Evolutionary conservation across 2,113 vertebrate species (phyloP), one percentile per base, ranked within the genome.

Genomic region (Anolis carolinensis): DNA sequence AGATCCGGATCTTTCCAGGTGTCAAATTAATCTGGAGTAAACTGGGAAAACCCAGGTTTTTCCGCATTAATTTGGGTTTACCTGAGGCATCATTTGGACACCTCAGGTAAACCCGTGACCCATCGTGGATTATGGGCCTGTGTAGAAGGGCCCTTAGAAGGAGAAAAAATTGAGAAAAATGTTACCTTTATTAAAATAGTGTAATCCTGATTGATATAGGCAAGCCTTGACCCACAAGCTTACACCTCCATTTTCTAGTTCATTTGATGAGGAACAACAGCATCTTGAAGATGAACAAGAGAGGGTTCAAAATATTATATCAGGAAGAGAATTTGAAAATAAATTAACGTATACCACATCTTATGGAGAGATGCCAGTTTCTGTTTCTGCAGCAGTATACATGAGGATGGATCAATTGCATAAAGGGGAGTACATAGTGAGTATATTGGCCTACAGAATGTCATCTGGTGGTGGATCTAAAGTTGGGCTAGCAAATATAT

Each of bases 351-450:
- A 74, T 70, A 14, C 44, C n/a, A 86, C 84, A 32, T 79, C 89
- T 14, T 76, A 73, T 32, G 89, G 88, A 89, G 81, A 72, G 5
- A 25, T 89, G 39, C 79, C 85, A 36, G 5, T 18, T 16, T 82
- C 79, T 44, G 34, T 79, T n/a, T 85, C 87, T 14, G 79, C 86
- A 8, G 84, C 89, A 34, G 91, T 89, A 34, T 92, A 89, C 36
- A 82, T 88, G 39, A 83, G 82, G 74, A 73, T 93, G 39, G 89
- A 92, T 82, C 73, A 78, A 63, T 5, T 93, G n/a, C 72, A 55
- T n/a, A 75, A 88, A 82, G 86, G 88, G 44, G 83, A 89, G 16
- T 86, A 80, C 27, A 65, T 92, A 74, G 92, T 93, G 83, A 88
- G 91, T 84, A 75, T 32, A 67, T 52, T 3, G 16, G 5, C 5